These are phyloP conservation scores for Crax fasciolata DNA, from an alignment of 2,797 vertebrate genomes.

Conservation along the genomic window DNA sequence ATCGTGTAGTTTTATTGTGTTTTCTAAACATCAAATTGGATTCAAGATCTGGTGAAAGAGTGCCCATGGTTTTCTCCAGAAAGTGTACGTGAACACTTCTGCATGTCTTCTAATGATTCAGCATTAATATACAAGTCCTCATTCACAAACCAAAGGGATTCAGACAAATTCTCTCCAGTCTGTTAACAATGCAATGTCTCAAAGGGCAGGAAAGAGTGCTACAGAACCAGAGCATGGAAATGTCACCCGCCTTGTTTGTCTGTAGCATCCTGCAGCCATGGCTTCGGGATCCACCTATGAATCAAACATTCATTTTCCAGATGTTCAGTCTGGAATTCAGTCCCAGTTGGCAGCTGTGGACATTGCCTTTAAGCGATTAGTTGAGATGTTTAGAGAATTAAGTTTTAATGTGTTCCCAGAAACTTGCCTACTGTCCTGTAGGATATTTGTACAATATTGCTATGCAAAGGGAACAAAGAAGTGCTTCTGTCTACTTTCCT, in stretches of 20 bases:
- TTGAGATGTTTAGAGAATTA: background rate
- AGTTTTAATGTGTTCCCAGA: background rate
- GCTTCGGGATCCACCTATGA: background rate
- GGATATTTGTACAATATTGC: background rate
- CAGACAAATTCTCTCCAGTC: background rate
- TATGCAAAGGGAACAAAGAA: background rate
- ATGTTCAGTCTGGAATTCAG: background rate
- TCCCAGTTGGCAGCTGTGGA: background rate
- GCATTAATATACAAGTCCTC: background rate
- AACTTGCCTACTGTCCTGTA: background rate
- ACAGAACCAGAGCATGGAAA: constrained; percentile 18
- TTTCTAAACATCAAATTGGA: background rate
- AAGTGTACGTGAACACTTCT: background rate
- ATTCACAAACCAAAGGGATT: background rate
- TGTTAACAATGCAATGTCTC: background rate
- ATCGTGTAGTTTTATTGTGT: background rate
- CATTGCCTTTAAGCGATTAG: background rate
- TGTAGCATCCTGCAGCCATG: background rate
- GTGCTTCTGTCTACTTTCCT: background rate
- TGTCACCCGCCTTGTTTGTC: constrained; percentile 13
- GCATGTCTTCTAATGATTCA: background rate
- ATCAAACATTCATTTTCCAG: background rate
- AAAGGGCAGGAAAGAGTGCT: background rate
- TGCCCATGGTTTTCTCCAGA: background rate
- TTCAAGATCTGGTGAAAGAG: background rate